These are phyloP conservation scores for Lepeophtheirus salmonis DNA, from an alignment of 1,140 invertebrate species.

Conservation along the genomic window DNA sequence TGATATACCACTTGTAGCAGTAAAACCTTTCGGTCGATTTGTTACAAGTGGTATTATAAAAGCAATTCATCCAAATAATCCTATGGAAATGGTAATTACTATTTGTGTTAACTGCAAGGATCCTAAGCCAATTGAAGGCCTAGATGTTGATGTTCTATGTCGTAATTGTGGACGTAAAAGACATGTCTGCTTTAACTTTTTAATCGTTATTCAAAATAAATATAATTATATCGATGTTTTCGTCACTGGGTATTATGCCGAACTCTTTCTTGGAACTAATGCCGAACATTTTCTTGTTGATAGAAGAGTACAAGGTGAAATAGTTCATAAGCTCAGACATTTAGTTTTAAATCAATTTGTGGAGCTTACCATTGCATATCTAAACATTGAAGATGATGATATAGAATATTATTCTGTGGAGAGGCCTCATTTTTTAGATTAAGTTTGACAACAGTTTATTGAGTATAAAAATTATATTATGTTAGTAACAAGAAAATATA, in stretches of 20 bases:
- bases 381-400: too few species aligned
- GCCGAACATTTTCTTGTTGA: not conserved
- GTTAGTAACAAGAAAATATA: not conserved
- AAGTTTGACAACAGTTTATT: not conserved
- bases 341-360: not conserved
- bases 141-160: too few species aligned
- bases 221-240: not conserved
- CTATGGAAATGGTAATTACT: not conserved
- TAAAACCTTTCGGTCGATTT: not conserved
- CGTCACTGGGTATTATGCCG: not conserved
- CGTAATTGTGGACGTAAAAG: too few species aligned
- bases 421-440: not conserved
- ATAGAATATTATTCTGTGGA: not conserved
- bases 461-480: not conserved
- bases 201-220: not conserved
- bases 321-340: not conserved
- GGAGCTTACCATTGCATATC: not conserved
- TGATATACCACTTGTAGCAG: not conserved
- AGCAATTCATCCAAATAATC: not conserved
- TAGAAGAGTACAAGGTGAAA: not conserved
- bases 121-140: not conserved
- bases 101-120: not conserved
- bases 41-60: not conserved
- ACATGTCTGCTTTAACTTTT: not conserved
- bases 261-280: not conserved